phyloP scores from a whole-genome alignment of 2,888 invertebrate species.

The Tineola bisselliella region DNA sequence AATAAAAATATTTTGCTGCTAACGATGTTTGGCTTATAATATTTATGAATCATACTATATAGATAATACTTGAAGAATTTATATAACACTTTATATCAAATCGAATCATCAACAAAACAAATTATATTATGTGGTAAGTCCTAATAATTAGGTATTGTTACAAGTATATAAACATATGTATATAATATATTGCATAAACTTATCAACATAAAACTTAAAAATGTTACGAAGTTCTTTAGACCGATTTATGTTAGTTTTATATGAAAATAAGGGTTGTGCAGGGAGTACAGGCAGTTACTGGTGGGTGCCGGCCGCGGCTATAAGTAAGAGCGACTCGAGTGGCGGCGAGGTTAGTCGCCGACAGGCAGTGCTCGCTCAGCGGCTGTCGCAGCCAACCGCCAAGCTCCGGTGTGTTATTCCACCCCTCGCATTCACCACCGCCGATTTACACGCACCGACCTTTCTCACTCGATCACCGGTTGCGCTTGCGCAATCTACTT shows the following conservation, averaged over 20 bases:
- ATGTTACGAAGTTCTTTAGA: no score
- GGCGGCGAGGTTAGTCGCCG: slow-evolving; percentile 65
- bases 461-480: slow-evolving; percentile 59
- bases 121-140: no score
- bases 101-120: no score
- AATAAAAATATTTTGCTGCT: no score
- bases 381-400: slow-evolving; percentile 32
- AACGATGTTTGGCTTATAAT: no score
- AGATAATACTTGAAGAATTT: no score
- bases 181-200: no score
- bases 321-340: slow-evolving; percentile 60
- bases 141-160: no score
- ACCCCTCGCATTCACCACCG: slow-evolving; percentile 29
- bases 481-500: slow-evolving; percentile 59
- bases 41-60: no score
- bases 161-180: no score
- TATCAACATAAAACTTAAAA: no score
- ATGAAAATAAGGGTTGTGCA: slow-evolving; percentile 9
- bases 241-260: background rate
- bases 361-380: slow-evolving; percentile 57
- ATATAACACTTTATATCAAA: no score
- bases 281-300: slow-evolving; percentile 13
- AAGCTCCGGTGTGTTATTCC: slow-evolving; percentile 40
- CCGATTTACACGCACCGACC: slow-evolving; percentile 39
- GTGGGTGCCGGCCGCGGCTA: slow-evolving; percentile 36